A percentile compares a stretch with the other conserved stretches of the same genome.
Conservation (phyloP, 2,888 invertebrate species). For the Heliconius ethilla region DNA sequence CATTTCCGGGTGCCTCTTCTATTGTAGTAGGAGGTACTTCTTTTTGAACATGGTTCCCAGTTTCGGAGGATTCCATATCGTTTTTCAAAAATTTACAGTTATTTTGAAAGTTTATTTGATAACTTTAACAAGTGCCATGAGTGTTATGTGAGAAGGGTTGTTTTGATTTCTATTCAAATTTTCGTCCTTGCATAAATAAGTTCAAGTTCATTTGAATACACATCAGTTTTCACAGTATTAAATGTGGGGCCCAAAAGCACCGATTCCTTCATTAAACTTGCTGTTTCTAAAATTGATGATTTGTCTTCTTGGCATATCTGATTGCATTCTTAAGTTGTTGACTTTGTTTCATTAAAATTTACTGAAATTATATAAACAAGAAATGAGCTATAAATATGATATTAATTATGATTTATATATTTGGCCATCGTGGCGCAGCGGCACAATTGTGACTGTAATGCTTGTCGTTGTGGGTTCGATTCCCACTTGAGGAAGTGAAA, state of each 20-base stretch:
- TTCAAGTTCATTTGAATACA: conserved; percentile 43
- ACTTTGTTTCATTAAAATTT: not conserved
- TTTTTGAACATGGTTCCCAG: not conserved
- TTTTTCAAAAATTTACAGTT: not conserved
- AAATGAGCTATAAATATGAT: not conserved
- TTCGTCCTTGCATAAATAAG: conserved; percentile 24
- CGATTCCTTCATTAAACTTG: conserved; percentile 69
- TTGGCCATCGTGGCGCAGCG: too few species aligned
- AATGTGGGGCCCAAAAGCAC: conserved; percentile 73
- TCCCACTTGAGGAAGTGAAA: too few species aligned
- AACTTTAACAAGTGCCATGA: conserved; percentile 10
- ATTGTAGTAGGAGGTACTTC: not conserved
- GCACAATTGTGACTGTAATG: too few species aligned
- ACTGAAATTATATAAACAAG: conserved; percentile 11
- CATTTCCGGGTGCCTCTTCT: not conserved
- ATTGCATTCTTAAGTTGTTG: not conserved
- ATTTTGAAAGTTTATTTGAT: not conserved
- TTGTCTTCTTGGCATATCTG: conserved; percentile 40
- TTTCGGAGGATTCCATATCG: not conserved
- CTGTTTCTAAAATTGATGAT: conserved; percentile 70
- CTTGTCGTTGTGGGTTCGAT: too few species aligned
- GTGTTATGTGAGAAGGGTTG: not conserved
- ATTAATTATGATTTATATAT: too few species aligned
- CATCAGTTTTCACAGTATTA: conserved; percentile 51
- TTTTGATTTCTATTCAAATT: not conserved